Conservation (phyloP, 2,888 invertebrate species). For the Phaonia tiefii region DNA sequence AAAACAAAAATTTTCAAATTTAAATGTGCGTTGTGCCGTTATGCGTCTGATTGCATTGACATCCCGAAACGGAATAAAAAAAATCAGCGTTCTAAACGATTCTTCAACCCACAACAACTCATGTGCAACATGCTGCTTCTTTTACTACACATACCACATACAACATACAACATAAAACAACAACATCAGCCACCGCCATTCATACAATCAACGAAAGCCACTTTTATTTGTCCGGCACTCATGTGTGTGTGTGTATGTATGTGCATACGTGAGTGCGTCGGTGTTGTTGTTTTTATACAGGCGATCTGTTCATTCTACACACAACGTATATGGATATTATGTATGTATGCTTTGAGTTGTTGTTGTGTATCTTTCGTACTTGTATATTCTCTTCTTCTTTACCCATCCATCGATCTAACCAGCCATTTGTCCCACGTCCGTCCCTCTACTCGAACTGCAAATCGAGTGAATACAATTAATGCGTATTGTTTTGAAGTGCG, state of each 20-base stretch:
- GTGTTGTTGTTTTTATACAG: constrained; percentile 1
- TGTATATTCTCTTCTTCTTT: constrained; percentile 28
- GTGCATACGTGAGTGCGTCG: neutral
- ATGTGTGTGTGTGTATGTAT: too few species aligned
- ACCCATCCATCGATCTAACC: constrained; percentile 53
- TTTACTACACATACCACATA: constrained; percentile 55
- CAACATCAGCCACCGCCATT: constrained; percentile 46
- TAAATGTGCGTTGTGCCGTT: constrained; percentile 66
- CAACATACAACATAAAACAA: constrained; percentile 67
- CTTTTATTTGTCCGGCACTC: constrained; percentile 41
- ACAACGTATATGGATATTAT: neutral
- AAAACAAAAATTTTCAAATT: too few species aligned
- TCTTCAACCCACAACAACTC: constrained; percentile 69
- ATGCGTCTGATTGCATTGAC: constrained; percentile 79
- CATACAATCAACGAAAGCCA: constrained; percentile 53
- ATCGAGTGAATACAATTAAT: constrained; percentile 57
- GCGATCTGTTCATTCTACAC: neutral
- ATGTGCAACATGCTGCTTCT: constrained; percentile 64
- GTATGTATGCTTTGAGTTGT: constrained; percentile 58
- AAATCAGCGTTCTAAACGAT: constrained; percentile 74
- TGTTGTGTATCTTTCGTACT: constrained; percentile 70
- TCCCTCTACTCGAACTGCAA: constrained; percentile 19
- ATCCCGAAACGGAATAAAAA: constrained; percentile 79
- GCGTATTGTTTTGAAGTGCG: constrained; percentile 63
- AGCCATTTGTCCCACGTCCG: constrained; percentile 57